Base-by-base conservation (phyloP, 2,888 invertebrate genomes). In the Eugnorisma glareosa region DNA sequence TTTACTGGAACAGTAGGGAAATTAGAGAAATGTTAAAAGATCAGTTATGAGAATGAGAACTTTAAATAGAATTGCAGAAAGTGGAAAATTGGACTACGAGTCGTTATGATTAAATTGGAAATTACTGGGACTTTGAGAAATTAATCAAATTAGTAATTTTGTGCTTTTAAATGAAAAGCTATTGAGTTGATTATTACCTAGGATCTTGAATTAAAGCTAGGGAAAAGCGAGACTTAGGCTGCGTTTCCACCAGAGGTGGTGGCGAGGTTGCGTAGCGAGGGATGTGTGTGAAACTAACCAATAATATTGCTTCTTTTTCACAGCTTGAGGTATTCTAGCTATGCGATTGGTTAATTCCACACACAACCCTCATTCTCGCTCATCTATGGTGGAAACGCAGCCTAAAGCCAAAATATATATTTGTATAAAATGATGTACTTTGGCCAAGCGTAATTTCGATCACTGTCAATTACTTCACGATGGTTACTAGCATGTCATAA, bases 1-100 rank as follows among this genome's bases (percentile, higher is more conserved):
- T 87, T 87, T 79, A 68, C 59, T 66, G 43, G 5, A 81, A 80
- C 57, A 64, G 73, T 18, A 15, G 63, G 7, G 37, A 79, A 68
- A 81, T 81, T 68, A 79, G 79, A 66, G 81, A 81, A 79, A 79
- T 81, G 68, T 64, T 68, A 57, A 67, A 78, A 78, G 73, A 78
- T 82, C 66, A 73, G 18, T 79, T 75, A 59, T 79, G 64, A 68
- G 68, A 61, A 79, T 45, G 59, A 63, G 51, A 61, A 64, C 71
- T 15, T 61, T 69, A 43, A 83, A 83, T 68, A 71, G 21, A 79
- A 73, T 48, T 59, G 28, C 37, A 10, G 45, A 21, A n/a, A 71
- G 31, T 68, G 64, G 54, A 43, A 66, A 51, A 77, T 80, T 35
- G 35, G n/a, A 18, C 51, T 31, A 37, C 15, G 18, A 66, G 72